Conservation (phyloP, 2,888 invertebrate species). For the Chamaedrilus cognettii region DNA sequence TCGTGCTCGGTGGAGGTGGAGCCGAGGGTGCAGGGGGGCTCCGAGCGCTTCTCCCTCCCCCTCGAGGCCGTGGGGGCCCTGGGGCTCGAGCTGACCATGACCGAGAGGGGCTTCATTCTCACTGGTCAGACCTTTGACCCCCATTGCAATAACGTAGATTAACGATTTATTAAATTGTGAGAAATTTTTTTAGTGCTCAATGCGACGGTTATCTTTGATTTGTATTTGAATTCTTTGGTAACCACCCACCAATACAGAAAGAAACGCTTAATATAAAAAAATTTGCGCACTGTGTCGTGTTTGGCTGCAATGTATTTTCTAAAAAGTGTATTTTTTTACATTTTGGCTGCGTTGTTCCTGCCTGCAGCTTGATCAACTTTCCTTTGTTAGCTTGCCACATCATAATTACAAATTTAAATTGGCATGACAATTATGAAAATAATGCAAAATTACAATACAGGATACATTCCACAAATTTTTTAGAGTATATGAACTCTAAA, state of each 20-base stretch:
- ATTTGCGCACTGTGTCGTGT: too few relatives aligned
- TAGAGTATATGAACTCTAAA: too few relatives aligned
- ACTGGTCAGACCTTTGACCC: conserved; percentile 44
- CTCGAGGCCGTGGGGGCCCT: conserved; percentile 74
- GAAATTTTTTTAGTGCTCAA: neutral
- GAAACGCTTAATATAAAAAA: too few relatives aligned
- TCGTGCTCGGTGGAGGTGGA: conserved; percentile 93
- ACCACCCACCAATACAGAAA: neutral
- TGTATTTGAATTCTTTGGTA: neutral
- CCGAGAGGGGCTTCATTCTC: conserved; percentile 69
- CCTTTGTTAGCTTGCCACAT: too few relatives aligned
- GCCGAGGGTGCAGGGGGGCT: conserved; percentile 92
- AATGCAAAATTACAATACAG: too few relatives aligned
- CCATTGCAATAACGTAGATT: neutral
- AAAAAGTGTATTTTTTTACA: too few relatives aligned
- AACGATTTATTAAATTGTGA: neutral
- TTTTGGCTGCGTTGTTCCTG: too few relatives aligned
- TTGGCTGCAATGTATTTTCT: too few relatives aligned
- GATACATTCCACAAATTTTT: too few relatives aligned
- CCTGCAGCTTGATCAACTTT: too few relatives aligned
- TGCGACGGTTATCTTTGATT: neutral
- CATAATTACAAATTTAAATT: too few relatives aligned
- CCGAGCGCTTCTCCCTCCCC: conserved; percentile 84
- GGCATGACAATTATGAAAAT: too few relatives aligned
- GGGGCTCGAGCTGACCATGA: conserved; percentile 82